phyloP scores from a whole-genome alignment of 2,888 invertebrate species.

The Nemotelus nigrinus region DNA sequence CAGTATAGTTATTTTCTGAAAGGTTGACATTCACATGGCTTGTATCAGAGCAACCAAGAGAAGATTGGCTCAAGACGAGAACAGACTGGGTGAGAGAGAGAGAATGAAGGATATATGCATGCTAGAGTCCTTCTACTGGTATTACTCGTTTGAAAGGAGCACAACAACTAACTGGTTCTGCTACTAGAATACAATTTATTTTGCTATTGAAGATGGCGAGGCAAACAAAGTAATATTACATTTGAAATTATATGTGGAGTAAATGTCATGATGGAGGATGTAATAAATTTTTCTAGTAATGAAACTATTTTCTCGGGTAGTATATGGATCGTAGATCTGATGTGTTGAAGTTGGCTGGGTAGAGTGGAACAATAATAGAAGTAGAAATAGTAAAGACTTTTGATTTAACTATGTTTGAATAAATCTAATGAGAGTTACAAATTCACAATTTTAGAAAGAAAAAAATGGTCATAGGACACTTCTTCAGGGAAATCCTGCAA shows the following conservation, averaged over 20 bases:
- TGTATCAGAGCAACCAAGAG: not conserved
- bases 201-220: conserved; percentile 47
- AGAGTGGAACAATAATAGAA: no score
- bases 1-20: conserved; percentile 38
- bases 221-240: conserved; percentile 48
- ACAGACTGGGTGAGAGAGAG: no score
- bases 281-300: conserved; percentile 39
- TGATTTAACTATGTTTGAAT: no score
- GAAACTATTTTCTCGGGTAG: conserved; percentile 32
- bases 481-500: no score
- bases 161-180: not conserved
- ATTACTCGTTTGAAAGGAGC: not conserved
- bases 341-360: not conserved
- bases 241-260: conserved; percentile 29
- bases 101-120: no score
- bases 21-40: conserved; percentile 23
- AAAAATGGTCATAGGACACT: no score
- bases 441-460: no score
- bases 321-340: not conserved
- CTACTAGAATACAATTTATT: conserved; percentile 44
- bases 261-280: conserved; percentile 26
- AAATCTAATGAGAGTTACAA: no score
- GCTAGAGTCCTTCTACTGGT: no score
- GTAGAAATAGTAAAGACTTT: no score
- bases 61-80: conserved; percentile 2